These are phyloP conservation scores for Aeoliscus strigatus DNA, from an alignment of 2,797 vertebrate species.

Conservation along the genomic window DNA sequence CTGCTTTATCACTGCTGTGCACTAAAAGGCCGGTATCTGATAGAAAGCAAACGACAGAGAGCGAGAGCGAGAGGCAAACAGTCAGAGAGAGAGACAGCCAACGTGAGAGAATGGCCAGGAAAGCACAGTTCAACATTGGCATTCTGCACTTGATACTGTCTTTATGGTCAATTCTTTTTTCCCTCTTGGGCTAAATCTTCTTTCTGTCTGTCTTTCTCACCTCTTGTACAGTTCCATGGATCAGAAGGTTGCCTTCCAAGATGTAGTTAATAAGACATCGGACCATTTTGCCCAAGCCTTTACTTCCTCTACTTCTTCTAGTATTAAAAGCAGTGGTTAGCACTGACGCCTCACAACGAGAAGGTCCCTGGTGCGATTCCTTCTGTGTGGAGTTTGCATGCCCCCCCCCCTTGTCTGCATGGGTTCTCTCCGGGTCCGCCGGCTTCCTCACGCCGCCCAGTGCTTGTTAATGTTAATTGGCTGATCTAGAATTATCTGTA, in stretches of 20 bases:
- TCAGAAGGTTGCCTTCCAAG: neutral
- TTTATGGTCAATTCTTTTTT: slow-evolving; percentile 30
- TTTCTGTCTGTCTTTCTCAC: slow-evolving; percentile 14
- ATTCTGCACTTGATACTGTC: slow-evolving; percentile 32
- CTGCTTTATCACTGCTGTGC: slow-evolving; percentile 62
- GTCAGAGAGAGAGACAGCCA: slow-evolving; percentile 8
- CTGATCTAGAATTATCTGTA: no score
- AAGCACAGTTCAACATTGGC: slow-evolving; percentile 47
- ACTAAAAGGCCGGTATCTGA: slow-evolving; percentile 69
- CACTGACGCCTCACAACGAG: no score
- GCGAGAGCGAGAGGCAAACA: slow-evolving; percentile 21
- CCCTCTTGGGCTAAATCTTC: slow-evolving; percentile 17
- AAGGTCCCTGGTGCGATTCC: no score
- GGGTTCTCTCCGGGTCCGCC: no score
- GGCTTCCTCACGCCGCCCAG: no score
- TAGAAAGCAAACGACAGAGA: slow-evolving; percentile 30
- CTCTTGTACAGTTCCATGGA: slow-evolving; percentile 19
- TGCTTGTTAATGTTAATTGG: no score
- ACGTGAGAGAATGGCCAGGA: slow-evolving; percentile 15
- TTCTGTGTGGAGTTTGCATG: no score
- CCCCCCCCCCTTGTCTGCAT: no score
- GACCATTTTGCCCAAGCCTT: no score
- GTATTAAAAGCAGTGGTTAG: no score
- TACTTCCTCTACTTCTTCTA: no score
- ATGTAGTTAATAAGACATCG: neutral